phyloP scores from a whole-genome alignment of 2,888 invertebrate genomes.

The Panorpa germanica region DNA sequence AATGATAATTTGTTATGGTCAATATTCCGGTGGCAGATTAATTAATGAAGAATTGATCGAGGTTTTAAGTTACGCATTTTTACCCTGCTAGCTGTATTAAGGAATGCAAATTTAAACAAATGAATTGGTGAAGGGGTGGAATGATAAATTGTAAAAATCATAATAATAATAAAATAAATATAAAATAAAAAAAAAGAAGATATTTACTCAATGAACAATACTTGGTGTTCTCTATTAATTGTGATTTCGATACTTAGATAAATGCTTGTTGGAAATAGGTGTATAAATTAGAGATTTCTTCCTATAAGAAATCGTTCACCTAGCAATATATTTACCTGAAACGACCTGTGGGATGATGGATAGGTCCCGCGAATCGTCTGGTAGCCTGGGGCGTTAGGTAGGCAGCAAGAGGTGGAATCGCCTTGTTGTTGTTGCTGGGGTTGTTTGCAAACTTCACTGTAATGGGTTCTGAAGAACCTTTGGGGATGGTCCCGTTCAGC shows the following conservation, averaged over 20 bases:
- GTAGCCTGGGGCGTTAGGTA: constrained; percentile 69
- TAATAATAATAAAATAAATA: neutral
- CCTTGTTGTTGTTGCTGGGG: constrained; percentile 73
- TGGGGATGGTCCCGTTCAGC: constrained; percentile 76
- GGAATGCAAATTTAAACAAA: too few species aligned
- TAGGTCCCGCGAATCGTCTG: constrained; percentile 65
- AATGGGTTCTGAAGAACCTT: constrained; percentile 74
- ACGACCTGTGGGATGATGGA: constrained; percentile 23
- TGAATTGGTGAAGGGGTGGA: too few species aligned
- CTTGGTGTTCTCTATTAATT: too few species aligned
- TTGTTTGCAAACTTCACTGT: constrained; percentile 92
- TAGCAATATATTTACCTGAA: constrained; percentile 19
- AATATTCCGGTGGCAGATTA: too few species aligned
- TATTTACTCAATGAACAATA: too few species aligned
- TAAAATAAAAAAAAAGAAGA: constrained; percentile 7
- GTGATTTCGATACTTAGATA: too few species aligned
- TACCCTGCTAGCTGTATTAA: too few species aligned
- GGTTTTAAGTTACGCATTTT: too few species aligned
- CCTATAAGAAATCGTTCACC: neutral
- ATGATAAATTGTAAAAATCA: constrained; percentile 25
- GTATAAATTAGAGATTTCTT: constrained; percentile 7
- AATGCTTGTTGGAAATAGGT: too few species aligned
- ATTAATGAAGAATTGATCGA: too few species aligned
- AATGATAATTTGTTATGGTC: too few species aligned
- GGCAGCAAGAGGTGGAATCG: constrained; percentile 64